These are phyloP conservation scores for Hylia prasina DNA, from an alignment of 2,113 vertebrate species.

Conservation along the genomic window DNA sequence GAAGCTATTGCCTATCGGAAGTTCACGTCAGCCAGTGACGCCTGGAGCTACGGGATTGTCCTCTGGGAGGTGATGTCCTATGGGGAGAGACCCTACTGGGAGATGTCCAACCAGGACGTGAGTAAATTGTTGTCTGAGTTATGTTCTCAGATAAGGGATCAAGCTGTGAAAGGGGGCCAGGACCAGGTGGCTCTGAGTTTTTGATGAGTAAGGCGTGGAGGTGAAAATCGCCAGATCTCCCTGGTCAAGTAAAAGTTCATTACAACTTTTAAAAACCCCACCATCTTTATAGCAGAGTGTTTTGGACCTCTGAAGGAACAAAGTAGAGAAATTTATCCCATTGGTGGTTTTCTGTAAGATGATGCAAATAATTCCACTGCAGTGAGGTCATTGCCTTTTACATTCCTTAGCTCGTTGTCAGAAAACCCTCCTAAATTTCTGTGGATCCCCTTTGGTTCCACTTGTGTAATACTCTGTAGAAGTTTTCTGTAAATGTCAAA, in stretches of 20 bases:
- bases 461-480: neutral
- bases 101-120: slow-evolving; percentile 99
- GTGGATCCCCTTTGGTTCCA: slow-evolving; percentile 19
- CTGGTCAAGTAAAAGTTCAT: neutral
- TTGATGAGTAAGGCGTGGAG: neutral
- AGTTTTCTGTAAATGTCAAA: neutral
- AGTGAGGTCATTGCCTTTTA: neutral
- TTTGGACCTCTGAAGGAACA: neutral
- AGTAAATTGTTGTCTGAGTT: slow-evolving; percentile 69
- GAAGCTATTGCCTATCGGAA: slow-evolving; percentile 98
- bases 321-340: neutral
- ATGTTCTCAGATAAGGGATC: slow-evolving; percentile 24
- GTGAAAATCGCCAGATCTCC: neutral
- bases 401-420: neutral
- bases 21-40: slow-evolving; percentile 95
- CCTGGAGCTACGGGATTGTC: slow-evolving; percentile 97
- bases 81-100: slow-evolving; percentile 97
- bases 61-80: slow-evolving; percentile 99
- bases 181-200: slow-evolving; percentile 55
- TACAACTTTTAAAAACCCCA: neutral
- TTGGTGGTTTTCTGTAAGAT: neutral
- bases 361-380: neutral
- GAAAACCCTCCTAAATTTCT: slow-evolving; percentile 8
- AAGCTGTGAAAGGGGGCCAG: slow-evolving; percentile 59
- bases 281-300: neutral